phyloP scores from a whole-genome alignment of 2,797 vertebrate genomes.

The Enteromius trimaculatus region DNA sequence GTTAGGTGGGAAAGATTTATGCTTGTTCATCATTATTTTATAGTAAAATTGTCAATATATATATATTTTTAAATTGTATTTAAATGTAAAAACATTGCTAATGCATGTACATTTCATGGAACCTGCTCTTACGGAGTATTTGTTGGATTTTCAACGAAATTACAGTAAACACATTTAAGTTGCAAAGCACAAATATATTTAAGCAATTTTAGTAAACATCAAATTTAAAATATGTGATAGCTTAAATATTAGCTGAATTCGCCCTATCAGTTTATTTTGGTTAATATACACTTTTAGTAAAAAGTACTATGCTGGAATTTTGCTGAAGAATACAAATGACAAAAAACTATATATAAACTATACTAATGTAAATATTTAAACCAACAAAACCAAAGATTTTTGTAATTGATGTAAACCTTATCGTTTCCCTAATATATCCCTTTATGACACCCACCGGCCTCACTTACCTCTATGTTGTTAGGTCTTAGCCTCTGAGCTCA shows the following conservation, averaged over 20 bases:
- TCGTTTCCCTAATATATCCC: neutral
- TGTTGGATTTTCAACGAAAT: neutral
- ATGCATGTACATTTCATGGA: neutral
- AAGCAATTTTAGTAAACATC: neutral
- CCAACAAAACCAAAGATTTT: neutral
- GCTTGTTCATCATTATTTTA: neutral
- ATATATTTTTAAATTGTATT: neutral
- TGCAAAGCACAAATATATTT: neutral
- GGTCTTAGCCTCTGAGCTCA: slow-evolving; percentile 28
- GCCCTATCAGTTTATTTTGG: neutral
- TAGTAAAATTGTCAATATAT: neutral
- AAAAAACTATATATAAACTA: too few species aligned
- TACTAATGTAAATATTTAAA: neutral
- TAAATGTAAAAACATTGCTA: neutral
- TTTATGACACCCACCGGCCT: neutral
- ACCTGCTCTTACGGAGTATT: neutral
- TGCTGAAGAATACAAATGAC: neutral
- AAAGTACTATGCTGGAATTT: neutral
- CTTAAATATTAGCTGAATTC: neutral
- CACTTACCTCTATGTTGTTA: slow-evolving; percentile 13
- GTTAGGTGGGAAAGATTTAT: neutral
- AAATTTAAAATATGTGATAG: neutral
- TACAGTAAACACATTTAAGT: neutral
- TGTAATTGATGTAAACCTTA: neutral
- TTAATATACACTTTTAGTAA: neutral